Evolutionary conservation across 2,888 invertebrate species (phyloP), one percentile per base, ranked within the genome.

Genomic region (Leptothorax acervorum): DNA sequence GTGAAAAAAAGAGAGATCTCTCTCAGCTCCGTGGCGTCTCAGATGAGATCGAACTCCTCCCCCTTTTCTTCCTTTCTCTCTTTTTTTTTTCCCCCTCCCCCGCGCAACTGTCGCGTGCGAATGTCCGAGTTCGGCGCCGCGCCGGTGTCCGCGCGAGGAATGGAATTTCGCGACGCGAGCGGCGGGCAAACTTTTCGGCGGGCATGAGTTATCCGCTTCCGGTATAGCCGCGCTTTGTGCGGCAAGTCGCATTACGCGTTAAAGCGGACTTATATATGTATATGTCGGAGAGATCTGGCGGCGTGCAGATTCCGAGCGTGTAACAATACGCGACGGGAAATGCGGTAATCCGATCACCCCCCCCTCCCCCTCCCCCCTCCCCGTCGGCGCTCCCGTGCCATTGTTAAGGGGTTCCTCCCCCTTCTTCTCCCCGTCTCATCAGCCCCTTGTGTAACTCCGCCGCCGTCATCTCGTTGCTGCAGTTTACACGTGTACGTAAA

Each of bases 271-370:
- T 81, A 81, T 60, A 60, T 81, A 81, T 81, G 23, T 23, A 23
- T 23, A 23, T 23, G 0, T 6, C 48, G 35, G 73, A 11, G 53
- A 39, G 48, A 70, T 51, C 35, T 60, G 57, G 79, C 71, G 79
- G 45, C 35, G 57, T 60, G 79, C 79, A 71, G 60, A 79, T 79
- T 79, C 57, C 35, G 48, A 71, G 79, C 79, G 79, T 79, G 71
- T 79, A 79, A 81, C 79, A 81, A 81, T 81, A 73, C 79, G 79
- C 73, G 60, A 81, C 79, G 48, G 60, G 79, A 81, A 81, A 81
- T 81, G 79, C 79, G 71, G 79, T 81, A 81, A 81, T 81, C 73
- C 79, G 73, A 81, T 81, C 73, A 81, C 79, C 45, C 63, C 23
- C 18, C 48, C 48, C 53, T 31, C 8, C 18, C 35, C 6, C 35